phyloP scores from a whole-genome alignment of 2,797 vertebrate genomes.

The Microctenopoma lineatum region DNA sequence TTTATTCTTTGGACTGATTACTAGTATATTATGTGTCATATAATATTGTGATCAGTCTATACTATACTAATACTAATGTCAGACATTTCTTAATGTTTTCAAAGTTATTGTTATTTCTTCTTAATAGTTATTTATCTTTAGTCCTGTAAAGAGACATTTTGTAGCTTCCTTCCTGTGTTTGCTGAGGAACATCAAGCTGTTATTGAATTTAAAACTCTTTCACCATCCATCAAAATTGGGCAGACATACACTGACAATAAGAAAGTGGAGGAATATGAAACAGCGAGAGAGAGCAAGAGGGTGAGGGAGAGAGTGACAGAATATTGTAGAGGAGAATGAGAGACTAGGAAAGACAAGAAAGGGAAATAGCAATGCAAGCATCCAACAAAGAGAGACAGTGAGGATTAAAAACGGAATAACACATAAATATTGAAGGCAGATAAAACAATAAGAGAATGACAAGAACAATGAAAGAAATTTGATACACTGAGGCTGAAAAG shows the following conservation, averaged over 20 bases:
- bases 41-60: too few relatives aligned
- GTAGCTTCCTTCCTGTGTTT: neutral
- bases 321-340: constrained; percentile 60
- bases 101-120: neutral
- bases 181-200: constrained; percentile 11
- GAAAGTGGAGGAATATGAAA: constrained; percentile 30
- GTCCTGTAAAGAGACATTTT: neutral
- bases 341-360: constrained; percentile 37
- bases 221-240: constrained; percentile 18
- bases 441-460: constrained; percentile 39
- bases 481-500: constrained; percentile 29
- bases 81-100: neutral
- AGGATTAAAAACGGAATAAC: constrained; percentile 46
- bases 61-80: neutral
- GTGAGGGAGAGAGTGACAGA: constrained; percentile 22
- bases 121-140: too few relatives aligned
- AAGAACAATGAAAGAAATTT: constrained; percentile 36
- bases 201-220: constrained; percentile 25
- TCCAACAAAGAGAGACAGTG: constrained; percentile 26
- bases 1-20: constrained; percentile 5
- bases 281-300: constrained; percentile 6
- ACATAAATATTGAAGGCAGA: constrained; percentile 36
- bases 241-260: constrained; percentile 11
- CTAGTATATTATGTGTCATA: neutral
- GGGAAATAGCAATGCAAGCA: constrained; percentile 32